These are phyloP conservation scores for Gnathonemus longibarbis DNA, from an alignment of 2,113 vertebrate genomes.

Conservation along the genomic window DNA sequence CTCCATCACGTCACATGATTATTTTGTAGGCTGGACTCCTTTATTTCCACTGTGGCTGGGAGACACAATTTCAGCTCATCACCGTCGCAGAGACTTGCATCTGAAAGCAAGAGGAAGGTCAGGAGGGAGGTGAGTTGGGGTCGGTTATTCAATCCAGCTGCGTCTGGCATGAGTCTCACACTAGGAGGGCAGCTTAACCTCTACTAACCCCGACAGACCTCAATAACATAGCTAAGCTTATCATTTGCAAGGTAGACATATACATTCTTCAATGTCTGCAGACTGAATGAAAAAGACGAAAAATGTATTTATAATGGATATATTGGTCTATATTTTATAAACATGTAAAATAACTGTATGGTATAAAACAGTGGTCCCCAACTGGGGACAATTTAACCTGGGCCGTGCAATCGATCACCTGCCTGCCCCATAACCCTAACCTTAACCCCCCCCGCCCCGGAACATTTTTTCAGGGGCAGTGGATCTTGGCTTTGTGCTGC, in stretches of 20 bases:
- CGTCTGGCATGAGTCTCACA: background rate
- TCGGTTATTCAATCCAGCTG: background rate
- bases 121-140: background rate
- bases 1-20: background rate
- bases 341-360: background rate
- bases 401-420: background rate
- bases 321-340: background rate
- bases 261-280: background rate
- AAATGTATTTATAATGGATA: background rate
- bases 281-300: background rate
- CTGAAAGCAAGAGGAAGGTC: background rate
- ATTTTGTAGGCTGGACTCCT: background rate
- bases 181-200: background rate
- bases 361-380: background rate
- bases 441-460: background rate
- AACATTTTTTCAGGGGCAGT: background rate
- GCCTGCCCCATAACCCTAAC: background rate
- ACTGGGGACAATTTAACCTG: background rate
- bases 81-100: slow-evolving; percentile 13
- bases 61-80: slow-evolving; percentile 3
- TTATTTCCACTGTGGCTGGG: background rate
- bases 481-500: background rate
- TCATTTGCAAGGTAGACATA: background rate
- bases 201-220: background rate
- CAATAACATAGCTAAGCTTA: background rate